Conservation (phyloP, 2,113 vertebrate species). For the Prionailurus bengalensis region DNA sequence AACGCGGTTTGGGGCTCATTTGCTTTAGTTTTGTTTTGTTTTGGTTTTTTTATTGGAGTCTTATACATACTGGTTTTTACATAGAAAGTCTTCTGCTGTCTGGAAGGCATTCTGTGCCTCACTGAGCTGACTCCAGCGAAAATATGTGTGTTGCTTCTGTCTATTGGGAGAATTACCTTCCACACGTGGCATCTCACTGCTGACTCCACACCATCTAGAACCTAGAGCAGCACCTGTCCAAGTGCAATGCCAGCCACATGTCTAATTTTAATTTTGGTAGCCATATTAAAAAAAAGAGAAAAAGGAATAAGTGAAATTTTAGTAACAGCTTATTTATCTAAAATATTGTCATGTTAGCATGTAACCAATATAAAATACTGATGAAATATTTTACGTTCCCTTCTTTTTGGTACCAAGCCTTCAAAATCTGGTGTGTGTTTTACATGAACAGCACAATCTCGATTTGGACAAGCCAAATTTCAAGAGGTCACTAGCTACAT, state of each 20-base stretch:
- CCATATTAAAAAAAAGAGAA: conserved; percentile 17
- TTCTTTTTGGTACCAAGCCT: not conserved
- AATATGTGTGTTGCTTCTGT: not conserved
- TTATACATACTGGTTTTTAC: not conserved
- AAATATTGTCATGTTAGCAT: conserved; percentile 6
- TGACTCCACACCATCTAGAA: fast-evolving
- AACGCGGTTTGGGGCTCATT: not conserved
- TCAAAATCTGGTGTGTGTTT: not conserved
- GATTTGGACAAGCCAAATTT: not conserved
- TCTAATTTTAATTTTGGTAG: not conserved
- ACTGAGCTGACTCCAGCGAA: not conserved
- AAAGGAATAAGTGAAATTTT: not conserved
- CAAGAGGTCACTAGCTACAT: not conserved
- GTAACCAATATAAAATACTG: not conserved
- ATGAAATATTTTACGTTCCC: not conserved
- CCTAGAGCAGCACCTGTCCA: not conserved
- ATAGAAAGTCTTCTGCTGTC: not conserved
- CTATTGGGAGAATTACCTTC: not conserved
- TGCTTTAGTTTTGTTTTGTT: not conserved
- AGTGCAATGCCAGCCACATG: not conserved
- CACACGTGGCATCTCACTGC: not conserved
- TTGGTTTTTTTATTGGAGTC: not conserved
- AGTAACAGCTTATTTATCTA: not conserved
- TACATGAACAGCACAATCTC: not conserved
- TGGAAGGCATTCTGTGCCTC: not conserved